A percentile compares a stretch with the other conserved stretches of the same genome.
Conservation (phyloP, 2,113 vertebrate species). For the Halichoeres trimaculatus region DNA sequence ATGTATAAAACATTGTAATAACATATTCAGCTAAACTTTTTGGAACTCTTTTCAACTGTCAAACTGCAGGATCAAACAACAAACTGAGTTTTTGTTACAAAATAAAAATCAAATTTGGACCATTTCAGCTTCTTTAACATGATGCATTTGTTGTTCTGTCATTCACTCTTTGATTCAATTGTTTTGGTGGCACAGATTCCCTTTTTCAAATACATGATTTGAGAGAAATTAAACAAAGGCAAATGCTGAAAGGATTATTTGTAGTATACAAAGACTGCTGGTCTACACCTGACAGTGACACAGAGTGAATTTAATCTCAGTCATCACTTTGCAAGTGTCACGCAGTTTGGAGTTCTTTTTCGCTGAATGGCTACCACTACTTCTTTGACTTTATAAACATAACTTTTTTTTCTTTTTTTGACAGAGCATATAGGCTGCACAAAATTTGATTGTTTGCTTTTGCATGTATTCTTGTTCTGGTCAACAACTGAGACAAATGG, state of each 20-base stretch:
- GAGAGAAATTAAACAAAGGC: neutral
- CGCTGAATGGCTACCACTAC: neutral
- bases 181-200: neutral
- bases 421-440: constrained; percentile 38
- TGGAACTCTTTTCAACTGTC: neutral
- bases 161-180: neutral
- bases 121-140: neutral
- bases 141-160: neutral
- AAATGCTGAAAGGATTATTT: neutral
- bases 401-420: constrained; percentile 11
- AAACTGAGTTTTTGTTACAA: neutral
- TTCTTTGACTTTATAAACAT: no score
- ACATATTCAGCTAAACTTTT: neutral
- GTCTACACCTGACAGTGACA: neutral
- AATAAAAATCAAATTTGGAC: neutral
- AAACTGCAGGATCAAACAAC: neutral
- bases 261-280: neutral
- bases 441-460: constrained; percentile 69
- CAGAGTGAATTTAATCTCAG: neutral
- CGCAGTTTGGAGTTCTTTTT: constrained; percentile 1
- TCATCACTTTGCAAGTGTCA: neutral
- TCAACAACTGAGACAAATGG: constrained; percentile 72
- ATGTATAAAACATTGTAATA: neutral
- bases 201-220: neutral
- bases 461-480: constrained; percentile 64